Evolutionary conservation across 2,113 vertebrate species (phyloP).

Genomic region (Antigone vipio): DNA sequence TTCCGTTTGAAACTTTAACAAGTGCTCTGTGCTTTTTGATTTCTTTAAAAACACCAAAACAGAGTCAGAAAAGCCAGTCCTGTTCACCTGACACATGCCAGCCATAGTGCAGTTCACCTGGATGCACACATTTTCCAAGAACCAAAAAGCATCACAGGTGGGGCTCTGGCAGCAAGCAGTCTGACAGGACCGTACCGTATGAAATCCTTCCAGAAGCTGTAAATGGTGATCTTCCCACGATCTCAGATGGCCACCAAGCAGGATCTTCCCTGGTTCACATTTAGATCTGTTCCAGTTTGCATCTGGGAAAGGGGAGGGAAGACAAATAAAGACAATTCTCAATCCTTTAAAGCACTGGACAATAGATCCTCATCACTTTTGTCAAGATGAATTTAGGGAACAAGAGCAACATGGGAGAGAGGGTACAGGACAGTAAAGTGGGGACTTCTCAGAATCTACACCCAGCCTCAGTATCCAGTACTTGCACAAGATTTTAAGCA

Average conservation of each 20-base stretch:
- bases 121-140: constrained; percentile 74
- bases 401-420: accelerated
- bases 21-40: constrained; percentile 34
- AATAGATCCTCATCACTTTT: neutral
- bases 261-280: constrained; percentile 58
- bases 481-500: neutral
- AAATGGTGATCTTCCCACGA: constrained; percentile 61
- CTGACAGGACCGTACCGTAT: constrained; percentile 71
- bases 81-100: constrained; percentile 51
- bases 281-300: constrained; percentile 58
- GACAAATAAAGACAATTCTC: constrained; percentile 32
- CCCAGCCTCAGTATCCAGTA: neutral
- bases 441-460: neutral
- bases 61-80: constrained; percentile 59
- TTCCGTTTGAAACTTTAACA: neutral
- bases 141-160: constrained; percentile 77
- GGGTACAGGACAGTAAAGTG: neutral
- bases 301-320: constrained; percentile 61
- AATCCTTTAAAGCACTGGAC: neutral
- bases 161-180: constrained; percentile 72
- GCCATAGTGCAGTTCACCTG: constrained; percentile 72
- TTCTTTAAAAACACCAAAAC: constrained; percentile 73
- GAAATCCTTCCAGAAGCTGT: constrained; percentile 64
- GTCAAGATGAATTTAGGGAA: neutral
- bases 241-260: constrained; percentile 61